These are phyloP conservation scores for Ptilorrhoa leucosticta DNA, from an alignment of 2,113 vertebrate genomes.

Conservation along the genomic window DNA sequence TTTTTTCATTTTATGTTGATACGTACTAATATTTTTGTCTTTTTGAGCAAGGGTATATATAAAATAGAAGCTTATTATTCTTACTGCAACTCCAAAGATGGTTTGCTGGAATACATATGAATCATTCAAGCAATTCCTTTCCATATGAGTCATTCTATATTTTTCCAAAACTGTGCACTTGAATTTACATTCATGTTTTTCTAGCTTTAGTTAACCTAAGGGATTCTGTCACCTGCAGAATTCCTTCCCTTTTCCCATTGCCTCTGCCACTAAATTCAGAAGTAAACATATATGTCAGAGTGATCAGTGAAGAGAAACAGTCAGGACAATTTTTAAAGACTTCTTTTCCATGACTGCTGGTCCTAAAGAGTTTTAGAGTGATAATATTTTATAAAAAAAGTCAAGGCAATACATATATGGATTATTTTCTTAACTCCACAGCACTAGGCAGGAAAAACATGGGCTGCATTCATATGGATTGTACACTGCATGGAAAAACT, in stretches of 20 bases:
- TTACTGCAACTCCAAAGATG: background rate
- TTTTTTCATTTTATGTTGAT: background rate
- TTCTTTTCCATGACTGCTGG: background rate
- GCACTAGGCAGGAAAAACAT: background rate
- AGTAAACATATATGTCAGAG: accelerated
- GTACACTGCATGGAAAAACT: background rate
- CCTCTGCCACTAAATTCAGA: background rate
- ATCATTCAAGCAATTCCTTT: background rate
- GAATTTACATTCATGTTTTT: background rate
- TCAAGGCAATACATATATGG: background rate
- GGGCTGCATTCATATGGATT: background rate
- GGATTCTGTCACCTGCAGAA: background rate
- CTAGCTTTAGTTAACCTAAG: background rate
- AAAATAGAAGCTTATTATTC: background rate
- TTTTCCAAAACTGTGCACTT: background rate
- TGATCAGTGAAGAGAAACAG: background rate
- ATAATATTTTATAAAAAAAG: background rate
- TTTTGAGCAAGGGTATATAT: background rate
- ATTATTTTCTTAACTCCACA: background rate
- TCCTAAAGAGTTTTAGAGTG: background rate
- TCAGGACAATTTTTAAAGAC: background rate
- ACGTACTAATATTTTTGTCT: background rate
- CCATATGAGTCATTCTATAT: background rate
- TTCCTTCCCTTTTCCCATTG: background rate
- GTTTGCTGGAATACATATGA: background rate